phyloP scores from a whole-genome alignment of 64 coral and sea anemone genomes.

The Acropora tenuis region DNA sequence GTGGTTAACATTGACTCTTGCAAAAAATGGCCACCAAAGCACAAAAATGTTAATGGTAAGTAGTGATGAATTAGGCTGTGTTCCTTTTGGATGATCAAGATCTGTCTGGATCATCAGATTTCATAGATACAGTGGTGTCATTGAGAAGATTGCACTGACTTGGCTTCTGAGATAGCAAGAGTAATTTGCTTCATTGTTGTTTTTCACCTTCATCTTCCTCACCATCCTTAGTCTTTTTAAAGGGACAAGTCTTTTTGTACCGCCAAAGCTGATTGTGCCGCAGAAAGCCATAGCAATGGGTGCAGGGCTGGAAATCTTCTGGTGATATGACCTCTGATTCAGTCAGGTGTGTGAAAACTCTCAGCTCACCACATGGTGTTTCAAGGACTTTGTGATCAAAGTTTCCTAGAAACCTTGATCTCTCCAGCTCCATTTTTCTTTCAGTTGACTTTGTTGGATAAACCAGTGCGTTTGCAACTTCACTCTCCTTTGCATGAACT shows the following conservation, averaged over 20 bases:
- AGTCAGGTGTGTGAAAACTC: conserved; percentile 18
- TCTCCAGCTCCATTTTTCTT: conserved; percentile 22
- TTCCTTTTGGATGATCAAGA: not conserved
- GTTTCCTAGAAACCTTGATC: conserved; percentile 45
- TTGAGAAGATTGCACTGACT: not conserved
- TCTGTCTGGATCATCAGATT: not conserved
- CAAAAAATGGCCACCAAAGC: too few species aligned
- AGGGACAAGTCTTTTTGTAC: not conserved
- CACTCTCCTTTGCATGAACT: conserved; percentile 17
- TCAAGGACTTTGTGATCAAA: conserved; percentile 39
- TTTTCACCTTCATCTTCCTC: too few species aligned
- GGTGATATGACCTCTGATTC: not conserved
- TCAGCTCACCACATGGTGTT: conserved; percentile 30
- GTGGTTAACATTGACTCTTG: too few species aligned
- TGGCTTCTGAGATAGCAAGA: too few species aligned
- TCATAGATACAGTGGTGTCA: conserved; percentile 46
- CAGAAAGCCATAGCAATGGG: conserved; percentile 22
- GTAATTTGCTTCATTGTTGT: not conserved
- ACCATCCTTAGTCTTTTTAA: not conserved
- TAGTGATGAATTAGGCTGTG: too few species aligned
- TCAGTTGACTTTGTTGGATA: not conserved
- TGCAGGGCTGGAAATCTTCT: conserved; percentile 3
- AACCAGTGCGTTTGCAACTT: conserved; percentile 2
- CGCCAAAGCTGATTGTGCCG: conserved; percentile 32
- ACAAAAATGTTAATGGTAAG: too few species aligned